Evolutionary conservation across 2,113 vertebrate species (phyloP), one percentile per base, ranked within the genome.

Genomic region (Misgurnus anguillicaudatus): DNA sequence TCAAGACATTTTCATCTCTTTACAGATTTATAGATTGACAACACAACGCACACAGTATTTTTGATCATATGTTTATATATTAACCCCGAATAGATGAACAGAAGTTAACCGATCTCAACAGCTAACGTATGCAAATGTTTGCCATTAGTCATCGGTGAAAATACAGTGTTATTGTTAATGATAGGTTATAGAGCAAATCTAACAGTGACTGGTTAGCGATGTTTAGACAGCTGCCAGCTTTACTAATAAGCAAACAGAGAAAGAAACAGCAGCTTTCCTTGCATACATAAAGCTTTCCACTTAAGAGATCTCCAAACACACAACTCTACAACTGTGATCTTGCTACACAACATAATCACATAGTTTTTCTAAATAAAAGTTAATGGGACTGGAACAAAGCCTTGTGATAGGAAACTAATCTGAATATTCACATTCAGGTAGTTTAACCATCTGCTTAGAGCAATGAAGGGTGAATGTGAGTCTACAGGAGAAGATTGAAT

Each of bases 381-480:
- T 31, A 31, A 31, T 31, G 24, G 24, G 24, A 31, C 24, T 31
- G 24, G 24, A 31, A 31, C 24, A 31, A 31, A 31, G 24, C 24
- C 24, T 31, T 31, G 24, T 0, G n/a, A n/a, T 5, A 41, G 36
- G n/a, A 51, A 16, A 41, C 1, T 1, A 13, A 66, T 41, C 19
- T 80, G 82, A 73, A 61, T 73, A 77, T 73, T n/a, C n/a, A n/a
- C n/a, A n/a, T n/a, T 83, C 60, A 80, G 67, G 17, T 51, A 42
- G 39, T 14, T 21, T 36, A 66, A 16, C 68, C 72, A 77, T 77
- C 78, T 68, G 78, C 10, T 39, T 21, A 41, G 48, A 66, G 64
- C 39, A 48, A 8, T 65, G 48, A 17, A 68, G 70, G 39, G 38
- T 5, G 51, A 53, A 61, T 24, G 4, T 6, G 14, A 21, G 60